These are phyloP conservation scores for Manacus vitellinus DNA, from an alignment of 2,113 vertebrate species.

Conservation along the genomic window DNA sequence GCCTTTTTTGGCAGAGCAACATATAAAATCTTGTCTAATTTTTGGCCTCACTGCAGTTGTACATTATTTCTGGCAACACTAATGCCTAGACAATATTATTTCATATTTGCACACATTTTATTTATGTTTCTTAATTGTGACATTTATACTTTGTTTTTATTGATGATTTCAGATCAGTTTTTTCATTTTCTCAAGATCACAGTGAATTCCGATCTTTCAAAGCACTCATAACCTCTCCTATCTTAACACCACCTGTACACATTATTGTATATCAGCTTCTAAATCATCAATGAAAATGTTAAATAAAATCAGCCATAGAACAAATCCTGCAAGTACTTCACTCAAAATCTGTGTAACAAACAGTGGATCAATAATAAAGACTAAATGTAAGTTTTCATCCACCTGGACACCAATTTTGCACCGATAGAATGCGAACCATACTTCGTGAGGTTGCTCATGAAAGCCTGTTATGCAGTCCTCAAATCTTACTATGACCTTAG, in stretches of 20 bases:
- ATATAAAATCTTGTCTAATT: not conserved
- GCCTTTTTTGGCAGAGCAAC: not conserved
- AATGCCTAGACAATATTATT: not conserved
- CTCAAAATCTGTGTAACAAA: conserved; percentile 1
- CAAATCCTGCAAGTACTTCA: not conserved
- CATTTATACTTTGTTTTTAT: not conserved
- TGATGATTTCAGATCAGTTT: not conserved
- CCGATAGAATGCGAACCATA: not conserved
- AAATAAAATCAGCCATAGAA: not conserved
- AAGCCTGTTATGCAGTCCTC: not conserved
- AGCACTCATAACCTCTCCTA: not conserved
- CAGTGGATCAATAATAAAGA: not conserved
- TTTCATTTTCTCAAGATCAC: not conserved
- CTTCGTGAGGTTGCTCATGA: not conserved
- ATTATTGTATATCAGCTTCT: not conserved
- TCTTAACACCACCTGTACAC: not conserved
- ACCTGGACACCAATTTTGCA: not conserved
- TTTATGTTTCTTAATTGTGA: not conserved
- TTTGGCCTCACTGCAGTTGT: not conserved
- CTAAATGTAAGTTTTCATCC: not conserved
- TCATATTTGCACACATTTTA: not conserved
- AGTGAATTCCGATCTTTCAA: not conserved
- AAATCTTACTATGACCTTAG: not conserved
- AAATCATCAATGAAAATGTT: not conserved
- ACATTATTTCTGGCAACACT: not conserved